Evolutionary conservation across 2,797 vertebrate genomes (phyloP).

Genomic region (Rhinatrema bivittatum): DNA sequence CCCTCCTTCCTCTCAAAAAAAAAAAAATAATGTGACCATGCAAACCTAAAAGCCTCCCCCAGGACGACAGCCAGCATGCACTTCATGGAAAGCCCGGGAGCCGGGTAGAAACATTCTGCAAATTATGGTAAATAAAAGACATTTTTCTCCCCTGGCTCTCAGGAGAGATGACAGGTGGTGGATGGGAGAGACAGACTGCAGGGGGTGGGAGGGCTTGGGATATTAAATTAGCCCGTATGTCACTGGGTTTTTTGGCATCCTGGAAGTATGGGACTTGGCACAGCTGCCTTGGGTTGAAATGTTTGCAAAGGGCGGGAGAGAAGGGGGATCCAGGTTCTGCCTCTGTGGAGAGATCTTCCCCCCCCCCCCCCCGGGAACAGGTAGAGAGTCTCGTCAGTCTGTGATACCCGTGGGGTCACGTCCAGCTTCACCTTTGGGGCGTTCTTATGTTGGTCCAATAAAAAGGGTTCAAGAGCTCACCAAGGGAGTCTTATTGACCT

Average conservation of each 20-base stretch:
- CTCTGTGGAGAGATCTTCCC: too few relatives aligned
- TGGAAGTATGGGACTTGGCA: slow-evolving; percentile 32
- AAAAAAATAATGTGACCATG: too few relatives aligned
- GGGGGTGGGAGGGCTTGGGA: slow-evolving; percentile 1
- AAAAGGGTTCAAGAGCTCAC: too few relatives aligned
- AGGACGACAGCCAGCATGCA: too few relatives aligned
- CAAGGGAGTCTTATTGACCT: too few relatives aligned
- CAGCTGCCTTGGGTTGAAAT: slow-evolving; percentile 23
- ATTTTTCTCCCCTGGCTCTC: slow-evolving; percentile 16
- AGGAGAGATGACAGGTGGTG: slow-evolving; percentile 35
- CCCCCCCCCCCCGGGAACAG: slow-evolving; percentile 11
- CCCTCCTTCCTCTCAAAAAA: too few relatives aligned
- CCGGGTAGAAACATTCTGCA: not conserved
- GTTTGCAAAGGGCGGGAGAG: slow-evolving; percentile 14
- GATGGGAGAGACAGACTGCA: slow-evolving; percentile 18
- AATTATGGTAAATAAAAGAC: slow-evolving; percentile 8
- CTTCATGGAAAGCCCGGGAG: too few relatives aligned
- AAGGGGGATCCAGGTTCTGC: too few relatives aligned
- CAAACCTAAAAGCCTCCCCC: too few relatives aligned
- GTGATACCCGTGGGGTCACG: too few relatives aligned
- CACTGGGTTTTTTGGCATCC: slow-evolving; percentile 24
- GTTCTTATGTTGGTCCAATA: too few relatives aligned
- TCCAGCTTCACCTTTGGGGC: too few relatives aligned
- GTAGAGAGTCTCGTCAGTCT: not conserved
- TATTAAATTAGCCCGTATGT: slow-evolving; percentile 37